Evolutionary conservation across 1,140 invertebrate species (phyloP).

Genomic region (Drosophila ananassae): DNA sequence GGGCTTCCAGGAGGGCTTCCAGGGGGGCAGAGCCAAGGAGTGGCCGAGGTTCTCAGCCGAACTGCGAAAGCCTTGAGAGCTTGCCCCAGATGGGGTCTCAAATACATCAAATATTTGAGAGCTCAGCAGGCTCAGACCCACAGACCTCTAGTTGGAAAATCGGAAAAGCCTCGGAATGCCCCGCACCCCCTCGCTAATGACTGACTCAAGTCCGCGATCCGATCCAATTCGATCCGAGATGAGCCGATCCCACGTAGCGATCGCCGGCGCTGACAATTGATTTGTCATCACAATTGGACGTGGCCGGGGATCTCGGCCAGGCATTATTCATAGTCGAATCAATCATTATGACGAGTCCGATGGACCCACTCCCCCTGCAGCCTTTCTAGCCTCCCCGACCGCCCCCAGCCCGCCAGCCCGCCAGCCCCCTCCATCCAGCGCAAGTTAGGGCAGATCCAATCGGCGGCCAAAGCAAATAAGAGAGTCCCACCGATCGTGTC

Average conservation of each 20-base stretch:
- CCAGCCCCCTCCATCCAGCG: too few species aligned
- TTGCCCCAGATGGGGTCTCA: too few species aligned
- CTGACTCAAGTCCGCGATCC: constrained; percentile 2
- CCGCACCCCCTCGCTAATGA: background rate
- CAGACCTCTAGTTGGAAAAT: background rate
- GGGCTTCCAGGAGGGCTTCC: background rate
- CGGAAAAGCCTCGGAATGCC: background rate
- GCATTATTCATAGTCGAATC: constrained; percentile 66
- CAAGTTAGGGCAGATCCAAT: constrained; percentile 34
- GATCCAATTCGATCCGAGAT: constrained; percentile 6
- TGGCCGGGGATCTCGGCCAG: constrained; percentile 31
- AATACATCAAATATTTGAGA: too few species aligned
- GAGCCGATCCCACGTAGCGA: constrained; percentile 30
- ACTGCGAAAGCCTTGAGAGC: too few species aligned
- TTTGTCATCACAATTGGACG: constrained; percentile 67
- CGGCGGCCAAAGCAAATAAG: constrained; percentile 42
- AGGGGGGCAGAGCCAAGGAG: background rate
- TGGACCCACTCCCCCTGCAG: background rate
- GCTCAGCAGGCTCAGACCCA: too few species aligned
- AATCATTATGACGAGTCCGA: constrained; percentile 34
- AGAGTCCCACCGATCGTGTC: constrained; percentile 63
- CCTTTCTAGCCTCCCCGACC: background rate
- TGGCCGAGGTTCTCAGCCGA: background rate
- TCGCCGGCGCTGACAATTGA: constrained; percentile 60
- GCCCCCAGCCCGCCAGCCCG: too few species aligned